Percentiles rank a stretch among this genome's conserved stretches.
These are phyloP conservation scores for Myotis yumanensis DNA, from an alignment of 2,113 vertebrate genomes.

Conservation along the genomic window DNA sequence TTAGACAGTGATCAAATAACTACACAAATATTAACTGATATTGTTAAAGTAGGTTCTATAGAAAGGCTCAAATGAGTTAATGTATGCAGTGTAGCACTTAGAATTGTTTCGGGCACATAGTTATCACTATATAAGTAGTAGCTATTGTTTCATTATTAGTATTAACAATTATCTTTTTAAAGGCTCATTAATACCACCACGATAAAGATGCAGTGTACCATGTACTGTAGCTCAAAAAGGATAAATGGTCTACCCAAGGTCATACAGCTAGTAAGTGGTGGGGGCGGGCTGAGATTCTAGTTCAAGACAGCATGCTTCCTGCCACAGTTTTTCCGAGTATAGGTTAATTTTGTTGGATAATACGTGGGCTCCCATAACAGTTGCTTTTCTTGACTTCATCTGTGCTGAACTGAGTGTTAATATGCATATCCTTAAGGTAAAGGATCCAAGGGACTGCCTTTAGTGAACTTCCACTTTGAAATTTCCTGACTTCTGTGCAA, in stretches of 20 bases:
- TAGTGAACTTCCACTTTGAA: constrained; percentile 62
- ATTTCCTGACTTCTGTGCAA: constrained; percentile 70
- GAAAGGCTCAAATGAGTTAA: not conserved
- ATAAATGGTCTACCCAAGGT: not conserved
- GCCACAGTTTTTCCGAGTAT: not conserved
- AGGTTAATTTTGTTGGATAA: constrained; percentile 4
- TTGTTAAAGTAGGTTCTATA: not conserved
- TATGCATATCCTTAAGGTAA: constrained; percentile 28
- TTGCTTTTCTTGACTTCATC: constrained; percentile 44
- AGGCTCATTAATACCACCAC: not conserved
- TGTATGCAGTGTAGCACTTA: not conserved
- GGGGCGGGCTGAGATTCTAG: not conserved
- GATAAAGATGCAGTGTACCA: not conserved
- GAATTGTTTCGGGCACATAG: not conserved
- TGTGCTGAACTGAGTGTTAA: constrained; percentile 36
- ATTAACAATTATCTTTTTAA: not conserved
- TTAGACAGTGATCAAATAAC: not conserved
- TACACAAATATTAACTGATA: not conserved
- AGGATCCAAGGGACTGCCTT: constrained; percentile 13
- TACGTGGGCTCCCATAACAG: not conserved
- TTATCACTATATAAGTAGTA: not conserved
- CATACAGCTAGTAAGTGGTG: not conserved
- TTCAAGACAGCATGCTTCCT: not conserved
- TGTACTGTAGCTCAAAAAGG: constrained; percentile 15
- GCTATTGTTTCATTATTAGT: not conserved